A percentile compares a stretch with the other conserved stretches of the same genome.
These are phyloP conservation scores for Colletes gigas DNA, from an alignment of 1,140 invertebrate species.

Conservation along the genomic window DNA sequence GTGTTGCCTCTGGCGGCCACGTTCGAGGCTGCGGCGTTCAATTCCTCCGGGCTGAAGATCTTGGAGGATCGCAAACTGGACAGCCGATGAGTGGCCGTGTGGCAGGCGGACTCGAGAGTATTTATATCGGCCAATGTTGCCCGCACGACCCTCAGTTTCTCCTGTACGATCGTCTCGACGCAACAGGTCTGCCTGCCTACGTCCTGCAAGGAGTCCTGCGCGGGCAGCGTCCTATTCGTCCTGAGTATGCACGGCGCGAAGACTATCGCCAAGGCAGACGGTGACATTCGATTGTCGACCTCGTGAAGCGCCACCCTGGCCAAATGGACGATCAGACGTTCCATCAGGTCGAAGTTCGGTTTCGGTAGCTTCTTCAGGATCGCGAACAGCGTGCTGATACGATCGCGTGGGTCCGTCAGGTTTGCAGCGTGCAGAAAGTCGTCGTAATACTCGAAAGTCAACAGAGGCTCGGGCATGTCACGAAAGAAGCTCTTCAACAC, in stretches of 20 bases:
- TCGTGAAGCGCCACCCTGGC: constrained; percentile 93
- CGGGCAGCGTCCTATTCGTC: constrained; percentile 91
- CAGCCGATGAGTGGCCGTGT: constrained; percentile 88
- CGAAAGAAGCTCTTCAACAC: constrained; percentile 96
- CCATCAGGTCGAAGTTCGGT: constrained; percentile 94
- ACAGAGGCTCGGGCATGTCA: constrained; percentile 95
- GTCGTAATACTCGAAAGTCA: constrained; percentile 97
- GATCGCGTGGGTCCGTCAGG: constrained; percentile 90
- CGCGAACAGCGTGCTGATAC: constrained; percentile 91
- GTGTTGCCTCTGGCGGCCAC: constrained; percentile 69
- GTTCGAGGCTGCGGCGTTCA: constrained; percentile 77
- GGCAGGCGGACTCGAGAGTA: constrained; percentile 91
- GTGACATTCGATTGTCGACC: constrained; percentile 95
- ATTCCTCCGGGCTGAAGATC: constrained; percentile 85
- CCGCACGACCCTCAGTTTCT: constrained; percentile 88
- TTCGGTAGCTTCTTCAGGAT: constrained; percentile 95
- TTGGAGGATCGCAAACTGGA: constrained; percentile 88
- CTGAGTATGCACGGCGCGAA: constrained; percentile 97
- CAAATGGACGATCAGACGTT: constrained; percentile 95
- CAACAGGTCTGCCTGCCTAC: constrained; percentile 91
- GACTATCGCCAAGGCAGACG: constrained; percentile 95
- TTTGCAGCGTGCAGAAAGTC: constrained; percentile 94
- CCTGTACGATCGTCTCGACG: constrained; percentile 93
- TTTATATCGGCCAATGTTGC: constrained; percentile 93
- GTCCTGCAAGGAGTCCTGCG: constrained; percentile 93